Evolutionary conservation across 2,113 vertebrate genomes (phyloP).

Genomic region (Nycticorax nycticorax): DNA sequence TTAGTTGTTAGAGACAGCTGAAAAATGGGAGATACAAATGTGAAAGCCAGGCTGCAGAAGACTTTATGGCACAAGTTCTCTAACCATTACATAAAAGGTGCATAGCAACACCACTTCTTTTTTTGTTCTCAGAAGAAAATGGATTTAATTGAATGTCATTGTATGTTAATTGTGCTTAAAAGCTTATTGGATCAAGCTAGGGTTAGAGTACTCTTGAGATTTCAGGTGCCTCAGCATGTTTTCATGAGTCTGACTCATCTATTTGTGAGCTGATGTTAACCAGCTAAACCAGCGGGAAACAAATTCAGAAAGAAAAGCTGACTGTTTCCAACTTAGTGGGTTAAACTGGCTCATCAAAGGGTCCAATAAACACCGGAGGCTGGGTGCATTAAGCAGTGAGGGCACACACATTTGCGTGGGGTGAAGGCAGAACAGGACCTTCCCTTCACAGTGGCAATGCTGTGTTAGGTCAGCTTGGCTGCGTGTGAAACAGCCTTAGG

Average conservation of each 20-base stretch:
- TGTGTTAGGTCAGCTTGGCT: neutral
- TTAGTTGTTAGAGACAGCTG: neutral
- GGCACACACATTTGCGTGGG: accelerated
- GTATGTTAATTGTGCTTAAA: neutral
- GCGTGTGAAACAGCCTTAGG: neutral
- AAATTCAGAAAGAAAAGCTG: neutral
- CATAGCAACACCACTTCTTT: neutral
- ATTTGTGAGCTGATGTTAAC: neutral
- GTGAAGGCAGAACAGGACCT: neutral
- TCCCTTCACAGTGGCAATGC: neutral
- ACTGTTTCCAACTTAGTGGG: neutral
- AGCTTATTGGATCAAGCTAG: neutral
- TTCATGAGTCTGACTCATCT: neutral
- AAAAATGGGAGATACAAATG: neutral
- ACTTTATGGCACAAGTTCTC: neutral
- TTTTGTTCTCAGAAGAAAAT: neutral
- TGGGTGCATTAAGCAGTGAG: neutral
- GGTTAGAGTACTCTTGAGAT: neutral
- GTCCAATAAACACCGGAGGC: neutral
- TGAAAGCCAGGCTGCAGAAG: neutral
- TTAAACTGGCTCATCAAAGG: neutral
- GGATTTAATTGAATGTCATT: neutral
- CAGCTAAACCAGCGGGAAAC: neutral
- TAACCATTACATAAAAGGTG: neutral
- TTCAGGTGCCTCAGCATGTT: neutral